Evolutionary conservation across 2,888 invertebrate species (phyloP).

Genomic region (Agonopterix heracliana): DNA sequence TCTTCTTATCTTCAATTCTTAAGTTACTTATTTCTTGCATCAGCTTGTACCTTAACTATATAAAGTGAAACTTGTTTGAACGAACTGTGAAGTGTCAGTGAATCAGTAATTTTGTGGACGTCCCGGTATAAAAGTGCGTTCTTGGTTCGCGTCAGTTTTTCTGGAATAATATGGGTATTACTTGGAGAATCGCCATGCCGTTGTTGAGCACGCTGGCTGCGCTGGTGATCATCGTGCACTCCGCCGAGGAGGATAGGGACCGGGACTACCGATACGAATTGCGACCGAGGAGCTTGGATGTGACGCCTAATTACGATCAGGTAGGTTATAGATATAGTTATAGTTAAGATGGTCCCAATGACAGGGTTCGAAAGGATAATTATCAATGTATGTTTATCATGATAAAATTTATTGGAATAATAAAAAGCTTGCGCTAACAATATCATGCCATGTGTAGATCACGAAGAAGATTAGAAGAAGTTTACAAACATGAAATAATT

Average conservation of each 20-base stretch:
- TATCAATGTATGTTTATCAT: no score
- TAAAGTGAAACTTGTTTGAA: slow-evolving; percentile 14
- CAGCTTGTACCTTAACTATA: no score
- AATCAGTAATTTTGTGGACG: slow-evolving; percentile 18
- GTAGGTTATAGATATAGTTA: slow-evolving; percentile 23
- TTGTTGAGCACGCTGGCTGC: slow-evolving; percentile 68
- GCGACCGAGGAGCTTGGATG: slow-evolving; percentile 44
- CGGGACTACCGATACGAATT: slow-evolving; percentile 36
- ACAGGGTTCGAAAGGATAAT: no score
- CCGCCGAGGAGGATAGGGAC: slow-evolving; percentile 48
- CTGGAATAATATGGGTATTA: slow-evolving; percentile 64
- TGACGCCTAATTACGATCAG: slow-evolving; percentile 47
- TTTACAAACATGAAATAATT: no score
- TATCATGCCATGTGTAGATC: no score
- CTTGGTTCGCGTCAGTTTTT: slow-evolving; percentile 14
- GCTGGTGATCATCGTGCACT: slow-evolving; percentile 65
- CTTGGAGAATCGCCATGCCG: slow-evolving; percentile 55
- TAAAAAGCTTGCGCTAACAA: no score
- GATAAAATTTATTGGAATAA: no score
- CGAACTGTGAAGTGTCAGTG: slow-evolving; percentile 5
- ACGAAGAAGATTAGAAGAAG: no score
- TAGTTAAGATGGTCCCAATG: no score
- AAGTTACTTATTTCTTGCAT: not conserved
- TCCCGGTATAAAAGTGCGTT: slow-evolving; percentile 17
- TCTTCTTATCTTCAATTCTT: slow-evolving; percentile 28